phyloP scores from a whole-genome alignment of 1,140 invertebrate genomes.

The Musca vetustissima region DNA sequence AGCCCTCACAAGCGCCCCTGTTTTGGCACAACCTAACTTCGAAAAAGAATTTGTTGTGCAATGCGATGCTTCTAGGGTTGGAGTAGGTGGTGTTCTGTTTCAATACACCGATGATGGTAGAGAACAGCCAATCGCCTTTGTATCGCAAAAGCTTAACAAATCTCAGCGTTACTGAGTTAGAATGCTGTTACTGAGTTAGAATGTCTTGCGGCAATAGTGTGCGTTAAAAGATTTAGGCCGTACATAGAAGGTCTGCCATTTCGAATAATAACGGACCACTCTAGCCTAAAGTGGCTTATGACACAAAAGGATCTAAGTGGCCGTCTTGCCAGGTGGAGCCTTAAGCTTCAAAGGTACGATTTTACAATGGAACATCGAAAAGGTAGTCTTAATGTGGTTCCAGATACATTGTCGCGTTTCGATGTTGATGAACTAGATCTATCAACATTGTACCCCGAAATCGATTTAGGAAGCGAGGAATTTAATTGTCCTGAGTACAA shows the following conservation, averaged over 20 bases:
- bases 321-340: slow-evolving; percentile 42
- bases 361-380: slow-evolving; percentile 51
- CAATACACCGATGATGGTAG: slow-evolving; percentile 40
- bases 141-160: slow-evolving; percentile 26
- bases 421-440: background rate
- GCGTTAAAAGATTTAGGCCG: slow-evolving; percentile 53
- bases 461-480: background rate
- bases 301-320: slow-evolving; percentile 37
- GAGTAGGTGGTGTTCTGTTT: slow-evolving; percentile 36
- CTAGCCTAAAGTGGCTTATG: slow-evolving; percentile 35
- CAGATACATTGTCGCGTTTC: slow-evolving; percentile 44
- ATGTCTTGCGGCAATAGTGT: slow-evolving; percentile 54
- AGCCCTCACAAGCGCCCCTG: slow-evolving; percentile 25
- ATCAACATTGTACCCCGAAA: background rate
- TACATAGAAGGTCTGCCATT: slow-evolving; percentile 55
- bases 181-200: slow-evolving; percentile 52
- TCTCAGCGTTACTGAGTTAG: slow-evolving; percentile 30
- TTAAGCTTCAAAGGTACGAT: slow-evolving; percentile 34
- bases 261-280: slow-evolving; percentile 45
- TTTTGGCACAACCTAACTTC: slow-evolving; percentile 36
- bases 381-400: slow-evolving; percentile 46
- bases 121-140: slow-evolving; percentile 28
- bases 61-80: slow-evolving; percentile 23
- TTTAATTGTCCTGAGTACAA: background rate
- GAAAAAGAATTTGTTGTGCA: slow-evolving; percentile 26